These are phyloP conservation scores for Illadopsis cleaveri DNA, from an alignment of 2,113 vertebrate species.

Conservation along the genomic window DNA sequence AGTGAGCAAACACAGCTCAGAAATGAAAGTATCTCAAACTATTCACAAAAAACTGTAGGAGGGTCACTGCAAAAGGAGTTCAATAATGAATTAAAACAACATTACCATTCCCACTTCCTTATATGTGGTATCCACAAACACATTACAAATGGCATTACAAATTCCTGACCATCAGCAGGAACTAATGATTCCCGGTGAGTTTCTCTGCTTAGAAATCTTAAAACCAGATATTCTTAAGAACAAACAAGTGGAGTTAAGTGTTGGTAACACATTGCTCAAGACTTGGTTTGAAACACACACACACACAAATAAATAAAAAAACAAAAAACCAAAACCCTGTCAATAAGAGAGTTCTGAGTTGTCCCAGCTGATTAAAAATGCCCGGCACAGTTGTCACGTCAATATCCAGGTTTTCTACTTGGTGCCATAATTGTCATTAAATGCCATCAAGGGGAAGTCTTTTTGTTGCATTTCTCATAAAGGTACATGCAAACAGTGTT, in stretches of 20 bases:
- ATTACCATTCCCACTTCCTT: background rate
- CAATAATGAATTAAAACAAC: background rate
- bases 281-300: background rate
- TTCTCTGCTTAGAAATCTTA: background rate
- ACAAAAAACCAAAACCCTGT: background rate
- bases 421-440: background rate
- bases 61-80: background rate
- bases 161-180: background rate
- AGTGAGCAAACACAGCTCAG: background rate
- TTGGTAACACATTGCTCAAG: background rate
- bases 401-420: background rate
- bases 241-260: background rate
- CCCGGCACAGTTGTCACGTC: background rate
- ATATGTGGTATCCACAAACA: accelerated
- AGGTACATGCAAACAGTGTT: background rate
- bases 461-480: background rate
- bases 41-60: background rate
- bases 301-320: accelerated
- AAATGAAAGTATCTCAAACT: background rate
- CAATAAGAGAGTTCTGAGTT: background rate
- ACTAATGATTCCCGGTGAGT: background rate
- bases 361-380: background rate
- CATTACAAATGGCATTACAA: background rate
- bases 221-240: background rate
- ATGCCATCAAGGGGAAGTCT: background rate